A percentile compares a stretch with the other conserved stretches of the same genome.
phyloP scores from a whole-genome alignment of 2,797 vertebrate species.

The Cuniculus paca region DNA sequence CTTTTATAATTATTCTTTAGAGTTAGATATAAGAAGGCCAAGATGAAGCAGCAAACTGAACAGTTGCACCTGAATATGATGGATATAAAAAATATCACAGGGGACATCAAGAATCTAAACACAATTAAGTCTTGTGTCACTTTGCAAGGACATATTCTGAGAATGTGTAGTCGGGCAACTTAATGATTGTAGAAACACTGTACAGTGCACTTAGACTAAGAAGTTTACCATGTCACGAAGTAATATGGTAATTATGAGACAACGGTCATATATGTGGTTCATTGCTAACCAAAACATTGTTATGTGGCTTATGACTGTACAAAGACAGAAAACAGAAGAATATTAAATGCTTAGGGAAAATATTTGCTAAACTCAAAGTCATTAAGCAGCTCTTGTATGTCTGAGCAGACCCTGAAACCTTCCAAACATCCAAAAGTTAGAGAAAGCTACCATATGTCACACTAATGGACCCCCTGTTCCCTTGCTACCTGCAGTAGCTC shows the following conservation, averaged over 20 bases:
- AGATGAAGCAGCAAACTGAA: slow-evolving; percentile 15
- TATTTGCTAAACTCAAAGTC: slow-evolving; percentile 6
- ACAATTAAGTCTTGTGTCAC: background rate
- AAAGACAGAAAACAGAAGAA: background rate
- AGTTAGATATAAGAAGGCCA: slow-evolving; percentile 13
- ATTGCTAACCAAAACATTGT: background rate
- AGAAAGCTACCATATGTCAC: slow-evolving; percentile 77
- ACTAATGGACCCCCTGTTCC: slow-evolving; percentile 71
- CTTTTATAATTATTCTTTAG: background rate
- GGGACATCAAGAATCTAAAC: background rate
- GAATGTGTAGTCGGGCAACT: background rate
- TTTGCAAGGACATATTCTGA: background rate
- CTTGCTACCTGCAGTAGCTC: slow-evolving; percentile 64
- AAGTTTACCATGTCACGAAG: background rate
- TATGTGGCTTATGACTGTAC: background rate
- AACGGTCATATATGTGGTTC: background rate
- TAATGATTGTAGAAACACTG: background rate
- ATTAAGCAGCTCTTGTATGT: slow-evolving; percentile 45
- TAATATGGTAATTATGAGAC: background rate
- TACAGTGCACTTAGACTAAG: background rate
- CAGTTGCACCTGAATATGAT: background rate
- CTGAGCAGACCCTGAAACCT: slow-evolving; percentile 39
- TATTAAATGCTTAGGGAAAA: slow-evolving; percentile 16
- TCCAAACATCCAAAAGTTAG: slow-evolving; percentile 62
- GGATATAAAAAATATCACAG: slow-evolving; percentile 57